Percentiles rank a stretch among this genome's conserved stretches.
phyloP scores from a whole-genome alignment of 37 sponge, comb jelly and placozoan species.

The Mnemiopsis leidyi region DNA sequence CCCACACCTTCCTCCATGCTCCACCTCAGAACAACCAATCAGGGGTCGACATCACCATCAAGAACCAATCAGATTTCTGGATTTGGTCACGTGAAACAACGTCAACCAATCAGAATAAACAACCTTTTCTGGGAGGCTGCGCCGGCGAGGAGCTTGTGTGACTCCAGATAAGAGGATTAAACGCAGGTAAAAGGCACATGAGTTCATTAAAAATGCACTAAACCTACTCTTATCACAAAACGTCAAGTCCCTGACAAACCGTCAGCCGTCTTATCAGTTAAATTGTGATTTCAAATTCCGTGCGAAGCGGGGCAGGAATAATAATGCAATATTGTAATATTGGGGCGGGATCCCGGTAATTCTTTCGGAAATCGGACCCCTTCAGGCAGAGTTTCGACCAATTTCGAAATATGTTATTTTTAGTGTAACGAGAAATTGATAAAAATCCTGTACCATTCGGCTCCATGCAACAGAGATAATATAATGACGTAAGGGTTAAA shows the following conservation, averaged over 20 bases:
- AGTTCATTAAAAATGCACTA: background rate
- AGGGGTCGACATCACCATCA: background rate
- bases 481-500: too few relatives aligned
- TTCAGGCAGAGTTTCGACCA: too few relatives aligned
- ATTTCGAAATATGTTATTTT: too few relatives aligned
- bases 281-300: background rate
- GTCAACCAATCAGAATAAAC: background rate
- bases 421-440: too few relatives aligned
- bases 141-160: background rate
- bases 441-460: too few relatives aligned
- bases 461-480: too few relatives aligned
- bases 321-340: background rate
- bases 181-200: background rate
- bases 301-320: background rate
- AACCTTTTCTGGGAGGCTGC: background rate
- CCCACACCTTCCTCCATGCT: background rate
- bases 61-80: background rate
- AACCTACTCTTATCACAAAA: background rate
- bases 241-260: background rate
- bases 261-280: background rate
- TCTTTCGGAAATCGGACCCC: background rate
- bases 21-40: background rate
- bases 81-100: background rate
- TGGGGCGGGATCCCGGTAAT: background rate
- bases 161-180: background rate